A percentile compares a stretch with the other conserved stretches of the same genome.
Evolutionary conservation across 1,140 invertebrate genomes (phyloP).

Genomic region (Drosophila azteca): DNA sequence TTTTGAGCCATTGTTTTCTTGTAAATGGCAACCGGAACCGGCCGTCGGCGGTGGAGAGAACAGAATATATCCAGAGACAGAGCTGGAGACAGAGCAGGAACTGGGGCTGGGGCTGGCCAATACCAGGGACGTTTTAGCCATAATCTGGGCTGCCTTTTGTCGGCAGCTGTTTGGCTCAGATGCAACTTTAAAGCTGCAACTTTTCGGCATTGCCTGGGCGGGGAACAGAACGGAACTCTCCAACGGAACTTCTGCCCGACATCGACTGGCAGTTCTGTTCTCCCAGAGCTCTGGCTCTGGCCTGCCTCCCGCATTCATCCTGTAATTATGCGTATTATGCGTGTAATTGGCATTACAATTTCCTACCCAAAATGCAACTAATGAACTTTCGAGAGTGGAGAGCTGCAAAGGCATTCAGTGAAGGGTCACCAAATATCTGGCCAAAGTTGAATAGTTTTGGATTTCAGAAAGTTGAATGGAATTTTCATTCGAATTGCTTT

Average conservation of each 20-base stretch:
- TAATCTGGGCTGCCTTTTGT: slow-evolving; percentile 41
- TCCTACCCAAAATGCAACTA: slow-evolving; percentile 26
- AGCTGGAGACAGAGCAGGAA: no score
- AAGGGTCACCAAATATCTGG: slow-evolving; percentile 1
- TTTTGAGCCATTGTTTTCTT: slow-evolving; percentile 76
- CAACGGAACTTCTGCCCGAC: slow-evolving; percentile 32
- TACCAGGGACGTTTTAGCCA: slow-evolving; percentile 4
- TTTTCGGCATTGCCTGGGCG: slow-evolving; percentile 38
- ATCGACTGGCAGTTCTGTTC: slow-evolving; percentile 20
- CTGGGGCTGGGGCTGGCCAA: slow-evolving; percentile 14
- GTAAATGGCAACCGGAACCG: slow-evolving; percentile 67
- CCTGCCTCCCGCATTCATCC: slow-evolving; percentile 36
- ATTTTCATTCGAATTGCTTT: not conserved
- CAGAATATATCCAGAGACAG: not conserved
- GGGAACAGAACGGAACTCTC: slow-evolving; percentile 4
- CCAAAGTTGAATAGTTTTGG: slow-evolving; percentile 27
- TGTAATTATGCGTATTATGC: slow-evolving; percentile 74
- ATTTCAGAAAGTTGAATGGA: not conserved
- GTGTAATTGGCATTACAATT: slow-evolving; percentile 73
- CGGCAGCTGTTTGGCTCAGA: slow-evolving; percentile 62
- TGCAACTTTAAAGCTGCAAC: slow-evolving; percentile 66
- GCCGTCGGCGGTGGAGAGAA: slow-evolving; percentile 6
- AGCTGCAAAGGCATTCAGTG: slow-evolving; percentile 11
- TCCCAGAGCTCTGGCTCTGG: not conserved
- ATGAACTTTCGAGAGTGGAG: slow-evolving; percentile 48